These are phyloP conservation scores for Teleogryllus oceanicus DNA, from an alignment of 2,888 invertebrate genomes.

Conservation along the genomic window DNA sequence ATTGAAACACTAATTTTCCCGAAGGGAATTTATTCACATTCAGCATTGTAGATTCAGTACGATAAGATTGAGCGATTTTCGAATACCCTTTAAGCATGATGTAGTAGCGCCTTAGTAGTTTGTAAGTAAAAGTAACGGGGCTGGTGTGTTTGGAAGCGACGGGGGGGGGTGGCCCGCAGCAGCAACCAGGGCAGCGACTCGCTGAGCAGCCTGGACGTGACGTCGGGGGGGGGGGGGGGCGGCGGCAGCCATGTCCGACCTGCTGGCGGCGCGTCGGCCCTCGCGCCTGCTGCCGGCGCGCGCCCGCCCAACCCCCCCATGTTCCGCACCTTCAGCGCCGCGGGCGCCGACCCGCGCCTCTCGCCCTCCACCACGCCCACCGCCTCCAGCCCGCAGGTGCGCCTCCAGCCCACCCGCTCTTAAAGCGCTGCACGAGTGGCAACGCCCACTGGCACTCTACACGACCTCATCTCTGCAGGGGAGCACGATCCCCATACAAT, in stretches of 20 bases:
- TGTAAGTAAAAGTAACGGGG: too few species aligned
- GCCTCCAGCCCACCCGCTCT: neutral
- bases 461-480: too few species aligned
- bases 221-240: slow-evolving; percentile 54
- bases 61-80: too few species aligned
- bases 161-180: slow-evolving; percentile 24
- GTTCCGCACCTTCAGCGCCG: slow-evolving; percentile 66
- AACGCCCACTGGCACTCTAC: too few species aligned
- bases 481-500: too few species aligned
- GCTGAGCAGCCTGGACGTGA: slow-evolving; percentile 63
- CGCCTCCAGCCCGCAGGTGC: slow-evolving; percentile 68
- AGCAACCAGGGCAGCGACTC: slow-evolving; percentile 76
- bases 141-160: too few species aligned
- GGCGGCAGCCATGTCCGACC: neutral
- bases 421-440: too few species aligned
- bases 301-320: slow-evolving; percentile 56
- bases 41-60: too few species aligned
- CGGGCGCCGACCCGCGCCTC: slow-evolving; percentile 53
- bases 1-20: too few species aligned
- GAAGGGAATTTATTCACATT: too few species aligned
- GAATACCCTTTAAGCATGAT: too few species aligned
- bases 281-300: slow-evolving; percentile 38
- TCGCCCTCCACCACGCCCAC: slow-evolving; percentile 70
- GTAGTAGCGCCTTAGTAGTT: too few species aligned
- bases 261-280: slow-evolving; percentile 19